Evolutionary conservation across 2,888 invertebrate genomes (phyloP).

Genomic region (Temnothorax ravouxi): DNA sequence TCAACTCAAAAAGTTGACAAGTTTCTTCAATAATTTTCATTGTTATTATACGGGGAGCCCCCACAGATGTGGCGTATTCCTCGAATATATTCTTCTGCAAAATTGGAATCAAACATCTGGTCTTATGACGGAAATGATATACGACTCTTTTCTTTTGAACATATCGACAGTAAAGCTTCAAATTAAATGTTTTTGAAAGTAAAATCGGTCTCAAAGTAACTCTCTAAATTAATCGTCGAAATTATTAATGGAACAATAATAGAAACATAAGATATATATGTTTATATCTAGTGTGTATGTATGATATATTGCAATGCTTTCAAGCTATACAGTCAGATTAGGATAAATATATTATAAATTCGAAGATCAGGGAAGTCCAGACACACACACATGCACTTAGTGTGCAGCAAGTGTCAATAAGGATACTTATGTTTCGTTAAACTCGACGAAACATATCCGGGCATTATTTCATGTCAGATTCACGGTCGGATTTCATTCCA

Average conservation of each 20-base stretch:
- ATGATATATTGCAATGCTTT: neutral
- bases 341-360: neutral
- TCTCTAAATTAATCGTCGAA: neutral
- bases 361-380: neutral
- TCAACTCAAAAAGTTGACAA: constrained; percentile 24
- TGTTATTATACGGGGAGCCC: neutral
- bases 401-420: constrained; percentile 1
- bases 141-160: neutral
- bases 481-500: constrained; percentile 39
- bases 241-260: neutral
- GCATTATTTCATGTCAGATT: constrained; percentile 43
- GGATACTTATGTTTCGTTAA: constrained; percentile 16
- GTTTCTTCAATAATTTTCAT: neutral
- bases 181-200: neutral
- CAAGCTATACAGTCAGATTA: neutral
- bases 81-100: neutral
- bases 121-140: neutral
- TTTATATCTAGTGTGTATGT: neutral
- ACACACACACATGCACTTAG: neutral
- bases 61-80: neutral
- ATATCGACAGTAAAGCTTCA: neutral
- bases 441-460: neutral
- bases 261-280: neutral
- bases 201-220: neutral
- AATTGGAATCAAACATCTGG: neutral